Evolutionary conservation across 2,797 vertebrate genomes (phyloP).

Genomic region (Pterois miles): DNA sequence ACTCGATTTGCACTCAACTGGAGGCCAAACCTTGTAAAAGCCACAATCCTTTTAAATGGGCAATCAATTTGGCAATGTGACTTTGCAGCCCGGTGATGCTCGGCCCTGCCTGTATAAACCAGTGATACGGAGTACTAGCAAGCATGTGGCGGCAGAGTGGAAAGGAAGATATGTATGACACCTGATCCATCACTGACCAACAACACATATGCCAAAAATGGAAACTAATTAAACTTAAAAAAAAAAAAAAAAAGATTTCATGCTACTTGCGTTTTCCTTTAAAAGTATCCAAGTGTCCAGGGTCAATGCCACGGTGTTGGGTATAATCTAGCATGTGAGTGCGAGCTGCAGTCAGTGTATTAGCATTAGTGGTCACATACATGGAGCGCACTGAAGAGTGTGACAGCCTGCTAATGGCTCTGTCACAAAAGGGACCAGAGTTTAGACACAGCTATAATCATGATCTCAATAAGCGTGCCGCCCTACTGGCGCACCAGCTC

Average conservation of each 20-base stretch:
- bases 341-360: constrained; percentile 68
- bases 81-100: constrained; percentile 65
- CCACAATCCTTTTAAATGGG: constrained; percentile 76
- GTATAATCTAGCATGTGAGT: constrained; percentile 62
- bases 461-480: constrained; percentile 75
- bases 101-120: constrained; percentile 45
- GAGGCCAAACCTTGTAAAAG: constrained; percentile 75
- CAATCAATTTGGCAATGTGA: constrained; percentile 80
- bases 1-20: constrained; percentile 72
- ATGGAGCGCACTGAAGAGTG: constrained; percentile 68
- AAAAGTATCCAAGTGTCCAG: constrained; percentile 40
- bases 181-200: constrained; percentile 9
- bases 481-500: constrained; percentile 67
- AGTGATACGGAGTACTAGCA: constrained; percentile 17
- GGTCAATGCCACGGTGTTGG: constrained; percentile 57
- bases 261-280: constrained; percentile 22
- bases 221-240: constrained; percentile 12
- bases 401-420: constrained; percentile 80
- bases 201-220: constrained; percentile 27
- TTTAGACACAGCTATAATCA: constrained; percentile 82
- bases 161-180: constrained; percentile 11
- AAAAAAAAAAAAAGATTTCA: constrained; percentile 11
- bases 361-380: constrained; percentile 74
- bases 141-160: constrained; percentile 5
- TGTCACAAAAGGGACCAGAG: constrained; percentile 77